Conservation (phyloP, 92 coral and sea anemone species). For the Meandrina meandrites region DNA sequence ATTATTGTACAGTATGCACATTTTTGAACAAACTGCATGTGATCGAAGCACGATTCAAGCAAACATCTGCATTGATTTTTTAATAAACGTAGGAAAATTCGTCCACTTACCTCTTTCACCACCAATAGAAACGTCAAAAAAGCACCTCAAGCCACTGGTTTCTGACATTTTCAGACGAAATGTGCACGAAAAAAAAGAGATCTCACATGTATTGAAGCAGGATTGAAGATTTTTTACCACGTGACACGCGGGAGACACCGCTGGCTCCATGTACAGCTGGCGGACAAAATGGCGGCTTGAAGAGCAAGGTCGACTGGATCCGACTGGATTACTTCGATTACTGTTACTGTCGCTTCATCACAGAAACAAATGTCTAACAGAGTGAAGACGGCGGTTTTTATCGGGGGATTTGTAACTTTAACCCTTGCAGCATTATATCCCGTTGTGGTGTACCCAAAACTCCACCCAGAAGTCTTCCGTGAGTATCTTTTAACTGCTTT, state of each 20-base stretch:
- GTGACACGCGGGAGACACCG: constrained; percentile 16
- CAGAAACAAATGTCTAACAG: constrained; percentile 61
- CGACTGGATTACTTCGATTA: too few relatives aligned
- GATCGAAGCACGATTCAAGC: neutral
- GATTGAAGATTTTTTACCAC: too few relatives aligned
- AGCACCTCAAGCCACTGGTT: constrained; percentile 72
- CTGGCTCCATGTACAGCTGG: constrained; percentile 15
- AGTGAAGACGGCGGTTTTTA: constrained; percentile 74
- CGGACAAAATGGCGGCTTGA: constrained; percentile 40
- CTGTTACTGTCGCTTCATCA: neutral
- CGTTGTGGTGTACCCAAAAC: constrained; percentile 81
- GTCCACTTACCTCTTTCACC: constrained; percentile 75
- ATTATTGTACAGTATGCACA: too few relatives aligned
- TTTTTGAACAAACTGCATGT: too few relatives aligned
- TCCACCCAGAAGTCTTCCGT: constrained; percentile 89
- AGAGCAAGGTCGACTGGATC: too few relatives aligned
- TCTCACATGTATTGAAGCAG: too few relatives aligned
- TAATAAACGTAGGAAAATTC: neutral
- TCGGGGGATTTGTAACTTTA: constrained; percentile 84
- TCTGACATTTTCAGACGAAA: constrained; percentile 52
- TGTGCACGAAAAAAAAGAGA: neutral
- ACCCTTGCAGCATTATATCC: constrained; percentile 88
- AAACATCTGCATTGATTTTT: neutral
- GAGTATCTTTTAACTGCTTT: constrained; percentile 37
- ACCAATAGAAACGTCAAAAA: constrained; percentile 81